phyloP scores from a whole-genome alignment of 1,140 invertebrate species.

The Zelostemma sp. region DNA sequence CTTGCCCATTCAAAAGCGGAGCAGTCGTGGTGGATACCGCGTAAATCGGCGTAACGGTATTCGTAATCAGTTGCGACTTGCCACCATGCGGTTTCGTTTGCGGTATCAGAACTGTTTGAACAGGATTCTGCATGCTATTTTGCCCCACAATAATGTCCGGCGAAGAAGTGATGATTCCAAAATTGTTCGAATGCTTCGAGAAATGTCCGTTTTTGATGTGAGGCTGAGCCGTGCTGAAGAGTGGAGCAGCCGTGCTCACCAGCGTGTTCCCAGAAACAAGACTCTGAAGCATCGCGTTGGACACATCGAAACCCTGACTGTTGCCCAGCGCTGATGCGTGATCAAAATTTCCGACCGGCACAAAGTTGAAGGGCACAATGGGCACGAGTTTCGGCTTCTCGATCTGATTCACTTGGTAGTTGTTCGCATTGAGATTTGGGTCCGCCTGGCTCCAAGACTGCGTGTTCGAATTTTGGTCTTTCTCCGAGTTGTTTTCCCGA shows the following conservation, averaged over 20 bases:
- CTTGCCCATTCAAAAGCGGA: slow-evolving; percentile 30
- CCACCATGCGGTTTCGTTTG: slow-evolving; percentile 46
- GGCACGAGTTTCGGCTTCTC: slow-evolving; percentile 63
- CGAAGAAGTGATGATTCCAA: slow-evolving; percentile 39
- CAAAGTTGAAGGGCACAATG: slow-evolving; percentile 59
- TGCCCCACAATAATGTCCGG: slow-evolving; percentile 65
- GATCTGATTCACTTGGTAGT: slow-evolving; percentile 55
- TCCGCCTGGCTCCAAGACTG: slow-evolving; percentile 58
- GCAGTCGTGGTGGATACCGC: slow-evolving; percentile 46
- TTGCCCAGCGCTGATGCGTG: slow-evolving; percentile 62
- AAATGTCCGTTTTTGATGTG: slow-evolving; percentile 24
- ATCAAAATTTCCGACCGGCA: slow-evolving; percentile 62
- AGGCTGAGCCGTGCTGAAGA: slow-evolving; percentile 46
- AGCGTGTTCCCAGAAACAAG: slow-evolving; percentile 43
- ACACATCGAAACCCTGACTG: slow-evolving; percentile 65
- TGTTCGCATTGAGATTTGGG: slow-evolving; percentile 55
- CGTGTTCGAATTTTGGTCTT: slow-evolving; percentile 33
- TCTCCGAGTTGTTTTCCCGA: slow-evolving; percentile 35
- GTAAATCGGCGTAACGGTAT: slow-evolving; percentile 56
- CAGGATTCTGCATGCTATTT: slow-evolving; percentile 54
- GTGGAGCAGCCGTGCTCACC: slow-evolving; percentile 53
- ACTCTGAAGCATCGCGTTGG: slow-evolving; percentile 60
- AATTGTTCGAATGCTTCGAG: slow-evolving; percentile 24
- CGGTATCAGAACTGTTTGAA: slow-evolving; percentile 56
- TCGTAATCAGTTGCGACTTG: slow-evolving; percentile 54